These are phyloP conservation scores for Pituophis catenifer DNA, from an alignment of 2,113 vertebrate species.

Conservation along the genomic window DNA sequence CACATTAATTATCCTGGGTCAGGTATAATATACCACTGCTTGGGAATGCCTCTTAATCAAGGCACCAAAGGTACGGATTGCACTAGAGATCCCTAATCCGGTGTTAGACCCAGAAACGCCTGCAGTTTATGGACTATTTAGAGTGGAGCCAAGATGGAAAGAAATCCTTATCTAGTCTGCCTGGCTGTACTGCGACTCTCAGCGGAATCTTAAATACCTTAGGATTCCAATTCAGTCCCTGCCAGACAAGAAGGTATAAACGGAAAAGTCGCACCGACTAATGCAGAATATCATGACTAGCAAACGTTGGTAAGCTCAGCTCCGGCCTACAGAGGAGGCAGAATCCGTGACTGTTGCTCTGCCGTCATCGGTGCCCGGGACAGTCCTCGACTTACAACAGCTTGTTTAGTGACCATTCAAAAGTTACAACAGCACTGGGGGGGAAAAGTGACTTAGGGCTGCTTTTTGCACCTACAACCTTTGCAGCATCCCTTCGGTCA, in stretches of 20 bases:
- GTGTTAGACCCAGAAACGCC: no score
- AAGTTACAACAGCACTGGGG: no score
- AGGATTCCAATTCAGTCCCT: background rate
- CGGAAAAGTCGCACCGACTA: background rate
- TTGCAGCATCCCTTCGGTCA: background rate
- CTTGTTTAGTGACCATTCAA: background rate
- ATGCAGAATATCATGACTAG: background rate
- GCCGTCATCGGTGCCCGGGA: background rate
- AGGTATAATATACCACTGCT: background rate
- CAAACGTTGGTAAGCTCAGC: background rate
- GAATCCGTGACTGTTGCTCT: no score
- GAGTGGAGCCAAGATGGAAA: background rate
- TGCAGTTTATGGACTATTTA: background rate
- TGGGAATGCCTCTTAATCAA: background rate
- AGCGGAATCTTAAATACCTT: background rate
- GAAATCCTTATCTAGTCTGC: background rate
- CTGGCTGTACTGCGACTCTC: background rate
- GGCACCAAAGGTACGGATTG: background rate
- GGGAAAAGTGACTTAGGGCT: fast-evolving
- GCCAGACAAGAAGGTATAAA: background rate
- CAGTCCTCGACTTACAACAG: background rate
- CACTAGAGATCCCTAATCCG: background rate
- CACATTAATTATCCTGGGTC: background rate
- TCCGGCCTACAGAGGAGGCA: no score
- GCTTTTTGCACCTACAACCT: background rate